phyloP scores from a whole-genome alignment of 2,113 vertebrate genomes.

The Pitta sordida region DNA sequence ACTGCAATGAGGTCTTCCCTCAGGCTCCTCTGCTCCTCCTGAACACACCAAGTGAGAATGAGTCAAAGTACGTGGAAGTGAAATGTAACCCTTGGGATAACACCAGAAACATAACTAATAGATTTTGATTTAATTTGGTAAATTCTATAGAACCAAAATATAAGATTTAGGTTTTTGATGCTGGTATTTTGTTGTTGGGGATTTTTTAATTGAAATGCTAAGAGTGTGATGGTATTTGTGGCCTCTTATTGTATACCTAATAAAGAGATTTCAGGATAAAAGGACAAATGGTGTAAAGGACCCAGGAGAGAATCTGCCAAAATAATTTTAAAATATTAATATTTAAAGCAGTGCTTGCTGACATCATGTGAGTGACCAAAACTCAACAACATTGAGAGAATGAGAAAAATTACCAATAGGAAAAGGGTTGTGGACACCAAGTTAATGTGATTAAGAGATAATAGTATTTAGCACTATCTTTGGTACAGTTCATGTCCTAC shows the following conservation, averaged over 20 bases:
- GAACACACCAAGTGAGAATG: neutral
- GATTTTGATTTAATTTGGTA: neutral
- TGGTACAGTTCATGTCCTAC: too few species aligned
- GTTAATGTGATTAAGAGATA: neutral
- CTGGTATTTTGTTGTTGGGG: neutral
- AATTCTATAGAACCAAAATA: neutral
- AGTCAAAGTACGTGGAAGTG: neutral
- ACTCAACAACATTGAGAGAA: neutral
- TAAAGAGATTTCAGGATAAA: neutral
- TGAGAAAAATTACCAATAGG: neutral
- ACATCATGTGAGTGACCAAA: neutral
- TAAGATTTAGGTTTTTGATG: neutral
- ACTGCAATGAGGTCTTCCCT: too few species aligned
- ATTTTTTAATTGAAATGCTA: neutral
- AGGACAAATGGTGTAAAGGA: neutral
- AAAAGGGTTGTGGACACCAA: neutral
- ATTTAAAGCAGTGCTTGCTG: neutral
- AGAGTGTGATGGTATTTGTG: neutral
- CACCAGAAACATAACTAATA: neutral
- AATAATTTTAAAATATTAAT: neutral
- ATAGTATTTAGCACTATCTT: neutral
- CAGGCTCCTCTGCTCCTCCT: too few species aligned
- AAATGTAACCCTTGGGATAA: neutral
- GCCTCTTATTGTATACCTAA: neutral
- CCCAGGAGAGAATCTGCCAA: neutral